Evolutionary conservation across 2,113 vertebrate species (phyloP).

Genomic region (Phyllopteryx taeniolatus): DNA sequence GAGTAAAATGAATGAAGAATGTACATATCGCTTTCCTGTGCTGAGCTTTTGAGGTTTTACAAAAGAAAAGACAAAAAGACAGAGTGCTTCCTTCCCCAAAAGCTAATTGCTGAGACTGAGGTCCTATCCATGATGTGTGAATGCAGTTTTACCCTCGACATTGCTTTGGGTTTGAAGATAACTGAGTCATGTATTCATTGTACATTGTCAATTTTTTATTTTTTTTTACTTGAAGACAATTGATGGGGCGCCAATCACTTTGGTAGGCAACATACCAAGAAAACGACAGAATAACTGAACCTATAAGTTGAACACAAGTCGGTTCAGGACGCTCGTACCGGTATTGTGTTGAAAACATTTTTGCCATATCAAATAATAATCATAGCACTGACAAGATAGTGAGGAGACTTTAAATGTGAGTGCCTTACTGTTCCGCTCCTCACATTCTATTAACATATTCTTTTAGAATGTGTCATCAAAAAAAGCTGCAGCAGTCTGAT

Average conservation of each 20-base stretch:
- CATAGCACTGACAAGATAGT: too few species aligned
- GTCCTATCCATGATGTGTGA: background rate
- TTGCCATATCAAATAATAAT: too few species aligned
- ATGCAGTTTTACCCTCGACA: background rate
- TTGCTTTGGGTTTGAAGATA: background rate
- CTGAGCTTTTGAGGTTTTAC: constrained; percentile 1
- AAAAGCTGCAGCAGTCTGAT: too few species aligned
- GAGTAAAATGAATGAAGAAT: constrained; percentile 3
- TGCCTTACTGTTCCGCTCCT: too few species aligned
- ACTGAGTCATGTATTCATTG: background rate
- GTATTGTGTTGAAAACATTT: too few species aligned
- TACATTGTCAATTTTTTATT: background rate
- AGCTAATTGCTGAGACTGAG: background rate
- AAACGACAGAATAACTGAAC: background rate
- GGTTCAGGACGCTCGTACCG: too few species aligned
- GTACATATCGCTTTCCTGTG: constrained; percentile 7
- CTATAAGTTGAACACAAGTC: too few species aligned
- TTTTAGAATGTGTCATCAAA: too few species aligned
- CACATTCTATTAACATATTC: too few species aligned
- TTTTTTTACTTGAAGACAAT: background rate
- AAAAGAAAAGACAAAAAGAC: background rate
- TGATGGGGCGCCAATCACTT: background rate
- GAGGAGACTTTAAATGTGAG: too few species aligned
- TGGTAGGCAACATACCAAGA: background rate
- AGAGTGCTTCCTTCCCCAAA: background rate